Evolutionary conservation across 2,797 vertebrate species (phyloP), one percentile per base, ranked within the genome.

Genomic region (Nannoperca australis): DNA sequence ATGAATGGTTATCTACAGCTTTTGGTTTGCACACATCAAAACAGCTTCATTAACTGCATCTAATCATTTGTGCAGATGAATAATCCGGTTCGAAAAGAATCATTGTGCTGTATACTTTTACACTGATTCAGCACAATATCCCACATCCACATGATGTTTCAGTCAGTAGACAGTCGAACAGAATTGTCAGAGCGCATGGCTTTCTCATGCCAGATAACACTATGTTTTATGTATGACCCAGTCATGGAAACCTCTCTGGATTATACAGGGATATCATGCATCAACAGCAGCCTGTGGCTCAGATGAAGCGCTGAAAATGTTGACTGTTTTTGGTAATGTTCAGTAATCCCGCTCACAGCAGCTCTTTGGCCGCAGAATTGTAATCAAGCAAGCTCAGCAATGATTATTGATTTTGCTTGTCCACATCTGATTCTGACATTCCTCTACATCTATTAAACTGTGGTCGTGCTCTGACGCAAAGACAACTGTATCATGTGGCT

Each of bases 321-420:
- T 82, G 84, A 87, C 75, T 50, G 42, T 53, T 78, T 77, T 74
- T 78, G 59, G 70, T 85, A 76, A 86, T 72, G 79, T 70, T 70
- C 77, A 79, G 65, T 84, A 83, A 88, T 90, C 86, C 65, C 13
- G 1, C 67, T 83, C 77, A 59, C 61, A 54, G 73, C 59, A 59
- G 58, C 70, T 68, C 73, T 82, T 64, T 73, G 32, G 77, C 61
- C 74, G 34, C 83, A 32, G 78, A 34, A 55, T 27, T 27, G 68
- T 75, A 82, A 88, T 89, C 70, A 87, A 85, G 88, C 67, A 61
- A 76, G 69, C 71, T 30, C 55, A 70, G 20, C 76, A 15, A 56
- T 13, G 73, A 62, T 55, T 72, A 82, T 91, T 88, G 91, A 93
- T 85, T 88, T 79, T 44, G 34, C 56, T 75, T 81, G 63, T 88